Base-by-base conservation (phyloP, 1,140 invertebrate genomes). In the Centruroides vittatus region DNA sequence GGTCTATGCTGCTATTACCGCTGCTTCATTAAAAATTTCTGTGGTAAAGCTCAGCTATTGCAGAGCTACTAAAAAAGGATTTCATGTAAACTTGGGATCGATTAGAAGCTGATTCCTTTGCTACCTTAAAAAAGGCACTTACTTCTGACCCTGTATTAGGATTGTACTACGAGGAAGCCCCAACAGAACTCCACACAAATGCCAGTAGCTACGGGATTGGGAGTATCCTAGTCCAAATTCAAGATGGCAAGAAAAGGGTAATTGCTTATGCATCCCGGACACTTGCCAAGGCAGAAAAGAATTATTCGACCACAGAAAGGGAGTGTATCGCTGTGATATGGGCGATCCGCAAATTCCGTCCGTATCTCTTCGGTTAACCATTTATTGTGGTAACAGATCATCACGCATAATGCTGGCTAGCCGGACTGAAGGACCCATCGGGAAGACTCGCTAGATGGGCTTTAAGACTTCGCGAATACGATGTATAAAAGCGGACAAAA, bases 401-500 rank as follows among this genome's bases (percentile, higher is more conserved):
- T 58, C 47, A 57, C 52, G 48, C 67, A 6, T 47, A 70, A 1
- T 58, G 57, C 12, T 66, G 58, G 47, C n/a, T 67, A 35, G 46
- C 35, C 10, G n/a, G 12, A 7, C 49, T 60, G 47, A 66, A 60
- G 63, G 72, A 77, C 52, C 70, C 74, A 1, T 65, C 63, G 3
- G 74, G 73, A 50, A 57, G 76, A 48, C 61, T 81, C n/a, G 73
- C 75, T 5, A 60, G 76, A 9, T 80, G 78, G 78, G 64, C 73
- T 57, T 47, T 80, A 7, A 69, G 72, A 64, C 61, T 81, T 35
- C 73, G 76, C 64, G 74, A 78, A 60, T 78, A 73, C 66, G 63
- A 75, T 35, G 1, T 73, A 78, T 65, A 57, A 63, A 54, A 48
- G 47, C 13, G 59, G 52, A 35, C 47, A 36, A 23, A 47, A 54